A percentile compares a stretch with the other conserved stretches of the same genome.
phyloP scores from a whole-genome alignment of 1,140 invertebrate species.

The Listronotus oregonensis region DNA sequence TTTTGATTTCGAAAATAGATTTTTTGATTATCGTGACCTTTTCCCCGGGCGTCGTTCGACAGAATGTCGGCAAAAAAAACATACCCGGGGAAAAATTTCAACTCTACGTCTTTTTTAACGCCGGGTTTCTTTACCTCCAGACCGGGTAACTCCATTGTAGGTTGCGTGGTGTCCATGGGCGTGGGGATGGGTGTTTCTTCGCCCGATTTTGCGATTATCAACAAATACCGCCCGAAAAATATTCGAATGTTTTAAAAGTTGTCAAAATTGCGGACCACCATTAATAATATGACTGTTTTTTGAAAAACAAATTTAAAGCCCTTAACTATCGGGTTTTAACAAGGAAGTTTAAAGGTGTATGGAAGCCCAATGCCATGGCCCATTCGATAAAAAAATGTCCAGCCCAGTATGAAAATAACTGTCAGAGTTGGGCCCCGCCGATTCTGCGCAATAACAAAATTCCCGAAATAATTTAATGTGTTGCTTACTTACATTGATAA shows the following conservation, averaged over 20 bases:
- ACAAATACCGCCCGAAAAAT: constrained; percentile 6
- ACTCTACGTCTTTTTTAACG: not conserved
- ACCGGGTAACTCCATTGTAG: not conserved
- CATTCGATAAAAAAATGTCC: no score
- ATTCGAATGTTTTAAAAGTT: not conserved
- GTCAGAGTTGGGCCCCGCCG: no score
- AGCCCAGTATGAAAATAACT: no score
- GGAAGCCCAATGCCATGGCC: no score
- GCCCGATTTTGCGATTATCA: not conserved
- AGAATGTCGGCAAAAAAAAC: constrained; percentile 19
- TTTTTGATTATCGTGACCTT: not conserved
- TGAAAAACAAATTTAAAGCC: no score
- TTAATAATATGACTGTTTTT: no score
- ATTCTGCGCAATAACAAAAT: no score
- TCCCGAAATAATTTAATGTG: no score
- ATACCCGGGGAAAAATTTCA: constrained; percentile 24
- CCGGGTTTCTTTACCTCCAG: not conserved
- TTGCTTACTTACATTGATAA: no score
- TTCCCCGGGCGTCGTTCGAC: constrained; percentile 5
- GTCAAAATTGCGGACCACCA: no score
- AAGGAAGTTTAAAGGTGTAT: no score
- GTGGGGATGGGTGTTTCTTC: not conserved
- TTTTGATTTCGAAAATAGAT: not conserved
- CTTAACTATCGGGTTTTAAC: no score
- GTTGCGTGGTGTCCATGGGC: not conserved